These are phyloP conservation scores for Ophraella communa DNA, from an alignment of 2,888 invertebrate species.

Conservation along the genomic window DNA sequence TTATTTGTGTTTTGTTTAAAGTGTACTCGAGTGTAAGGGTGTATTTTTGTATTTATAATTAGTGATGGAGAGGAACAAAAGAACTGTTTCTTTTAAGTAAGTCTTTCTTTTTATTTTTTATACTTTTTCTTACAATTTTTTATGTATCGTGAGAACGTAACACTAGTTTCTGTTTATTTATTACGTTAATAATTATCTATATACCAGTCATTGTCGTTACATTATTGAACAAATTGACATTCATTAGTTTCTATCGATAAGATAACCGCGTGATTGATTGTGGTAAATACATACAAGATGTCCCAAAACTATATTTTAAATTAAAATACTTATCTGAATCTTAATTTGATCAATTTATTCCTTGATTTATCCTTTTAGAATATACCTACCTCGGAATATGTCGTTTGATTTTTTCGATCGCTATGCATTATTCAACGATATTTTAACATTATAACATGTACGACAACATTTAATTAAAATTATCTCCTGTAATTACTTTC, in stretches of 20 bases:
- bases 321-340: too few species aligned
- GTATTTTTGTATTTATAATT: not conserved
- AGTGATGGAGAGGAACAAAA: not conserved
- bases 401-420: too few species aligned
- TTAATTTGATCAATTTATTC: too few species aligned
- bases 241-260: not conserved
- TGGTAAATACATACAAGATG: not conserved
- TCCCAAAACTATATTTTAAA: not conserved
- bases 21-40: not conserved
- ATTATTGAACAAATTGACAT: constrained; percentile 3
- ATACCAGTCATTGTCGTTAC: not conserved
- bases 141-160: not conserved
- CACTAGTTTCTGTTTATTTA: not conserved
- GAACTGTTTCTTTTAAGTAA: not conserved
- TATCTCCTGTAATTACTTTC: too few species aligned
- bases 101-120: not conserved
- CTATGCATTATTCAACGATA: too few species aligned
- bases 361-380: too few species aligned
- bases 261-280: not conserved
- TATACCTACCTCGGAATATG: too few species aligned
- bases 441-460: too few species aligned
- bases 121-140: too few species aligned
- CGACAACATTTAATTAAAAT: too few species aligned
- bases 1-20: not conserved
- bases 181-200: not conserved